Base-by-base conservation (phyloP, 2,888 invertebrate species). In the Troilus luridus region DNA sequence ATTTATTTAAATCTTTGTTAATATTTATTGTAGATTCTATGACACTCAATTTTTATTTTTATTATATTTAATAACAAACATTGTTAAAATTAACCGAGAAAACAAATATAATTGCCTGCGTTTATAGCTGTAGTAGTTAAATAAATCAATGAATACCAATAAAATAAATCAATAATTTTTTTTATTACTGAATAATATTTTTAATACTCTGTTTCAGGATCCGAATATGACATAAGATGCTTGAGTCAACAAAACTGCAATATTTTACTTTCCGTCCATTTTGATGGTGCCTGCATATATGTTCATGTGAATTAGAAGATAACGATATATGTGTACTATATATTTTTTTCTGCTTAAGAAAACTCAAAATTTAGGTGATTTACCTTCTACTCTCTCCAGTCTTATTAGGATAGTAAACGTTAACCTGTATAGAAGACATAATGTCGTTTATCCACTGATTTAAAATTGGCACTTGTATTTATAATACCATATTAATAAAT, bases 191-290 rank as follows among this genome's bases (percentile, higher is more conserved):
- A 64, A 21, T 64, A 64, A 64, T 64, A 64, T 64, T 85, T 58
- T n/a, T 11, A 8, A n/a, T 85, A 41, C n/a, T 56, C 3, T 85
- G 85, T 85, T 85, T 21, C 85, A 85, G 85, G 85, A 85, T n/a
- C 56, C 9, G 0, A 85, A 56, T 19, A 5, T 56, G 56, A 58
- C 85, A n/a, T 85, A 85, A 85, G 56, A 85, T n/a, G 85, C 85
- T 85, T 21, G 41, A n/a, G 56, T n/a, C 56, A 11, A 85, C 21
- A 85, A n/a, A 85, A 54, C 19, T 56, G 56, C 85, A 85, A n/a
- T 3, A 85, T 85, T 64, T 90, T 90, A n/a, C n/a, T 90, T 90
- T 90, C 90, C 90, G 72, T 90, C 90, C 90, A 90, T 67, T 58
- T 90, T 90, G 54, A 59, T 90, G 90, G 77, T 77, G 77, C 90